A percentile compares a stretch with the other conserved stretches of the same genome.
phyloP scores from a whole-genome alignment of 1,140 invertebrate species.

The Nasonia vitripennis region DNA sequence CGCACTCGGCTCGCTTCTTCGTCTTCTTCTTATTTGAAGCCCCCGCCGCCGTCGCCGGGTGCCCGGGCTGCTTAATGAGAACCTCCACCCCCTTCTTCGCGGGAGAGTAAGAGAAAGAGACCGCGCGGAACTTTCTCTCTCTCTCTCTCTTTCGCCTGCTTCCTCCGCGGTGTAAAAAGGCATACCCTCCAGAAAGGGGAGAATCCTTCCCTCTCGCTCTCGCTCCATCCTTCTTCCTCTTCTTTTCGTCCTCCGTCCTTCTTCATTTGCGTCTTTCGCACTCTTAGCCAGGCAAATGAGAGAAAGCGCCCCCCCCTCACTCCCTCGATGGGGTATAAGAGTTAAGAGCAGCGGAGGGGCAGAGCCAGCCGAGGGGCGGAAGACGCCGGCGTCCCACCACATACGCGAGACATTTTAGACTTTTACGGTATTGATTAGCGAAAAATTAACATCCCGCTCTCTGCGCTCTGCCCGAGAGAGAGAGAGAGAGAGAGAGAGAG shows the following conservation, averaged over 20 bases:
- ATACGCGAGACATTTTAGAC: constrained; percentile 72
- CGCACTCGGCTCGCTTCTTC: constrained; percentile 45
- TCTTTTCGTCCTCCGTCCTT: constrained; percentile 47
- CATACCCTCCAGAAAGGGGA: constrained; percentile 35
- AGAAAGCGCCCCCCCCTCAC: constrained; percentile 28
- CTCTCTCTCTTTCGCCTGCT: constrained; percentile 45
- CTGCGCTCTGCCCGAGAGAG: neutral
- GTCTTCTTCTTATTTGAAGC: constrained; percentile 70
- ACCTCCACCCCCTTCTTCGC: constrained; percentile 61
- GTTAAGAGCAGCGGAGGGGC: constrained; percentile 38
- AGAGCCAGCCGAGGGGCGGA: constrained; percentile 11
- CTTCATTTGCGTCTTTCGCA: constrained; percentile 53
- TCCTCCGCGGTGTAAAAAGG: constrained; percentile 44
- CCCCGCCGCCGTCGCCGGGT: constrained; percentile 54
- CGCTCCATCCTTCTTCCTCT: constrained; percentile 29
- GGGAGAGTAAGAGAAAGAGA: constrained; percentile 3
- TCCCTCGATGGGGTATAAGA: neutral
- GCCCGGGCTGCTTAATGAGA: constrained; percentile 75
- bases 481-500: no score
- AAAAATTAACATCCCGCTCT: constrained; percentile 61
- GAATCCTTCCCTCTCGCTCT: constrained; percentile 41
- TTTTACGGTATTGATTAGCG: constrained; percentile 73
- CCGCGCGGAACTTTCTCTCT: constrained; percentile 46
- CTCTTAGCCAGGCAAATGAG: constrained; percentile 52
- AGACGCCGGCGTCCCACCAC: constrained; percentile 54